Percentiles rank a stretch among this genome's conserved stretches.
These are phyloP conservation scores for Ormyrus thymus DNA, from an alignment of 2,888 invertebrate species.

Conservation along the genomic window DNA sequence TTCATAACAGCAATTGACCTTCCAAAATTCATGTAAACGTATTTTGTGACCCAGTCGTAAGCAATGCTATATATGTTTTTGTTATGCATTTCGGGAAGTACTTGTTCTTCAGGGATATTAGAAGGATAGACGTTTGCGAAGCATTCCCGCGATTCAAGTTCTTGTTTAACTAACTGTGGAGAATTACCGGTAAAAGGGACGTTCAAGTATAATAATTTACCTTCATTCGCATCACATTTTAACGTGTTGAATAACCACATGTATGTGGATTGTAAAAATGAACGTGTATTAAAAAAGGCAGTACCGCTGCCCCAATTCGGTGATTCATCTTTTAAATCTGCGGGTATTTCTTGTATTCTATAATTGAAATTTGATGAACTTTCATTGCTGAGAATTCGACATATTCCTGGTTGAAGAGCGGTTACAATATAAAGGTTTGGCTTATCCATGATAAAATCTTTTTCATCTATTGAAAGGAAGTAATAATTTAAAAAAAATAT, in stretches of 20 bases:
- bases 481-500: too few species aligned
- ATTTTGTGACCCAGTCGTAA: conserved; percentile 16
- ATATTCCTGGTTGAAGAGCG: not conserved
- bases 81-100: too few species aligned
- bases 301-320: too few species aligned
- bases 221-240: too few species aligned
- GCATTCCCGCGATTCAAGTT: not conserved
- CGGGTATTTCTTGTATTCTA: too few species aligned
- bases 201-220: too few species aligned
- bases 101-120: not conserved
- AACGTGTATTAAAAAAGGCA: too few species aligned
- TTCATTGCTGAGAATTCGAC: not conserved
- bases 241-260: too few species aligned
- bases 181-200: not conserved
- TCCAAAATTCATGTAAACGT: conserved; percentile 3
- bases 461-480: conserved; percentile 1
- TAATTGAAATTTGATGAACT: not conserved
- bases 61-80: not conserved
- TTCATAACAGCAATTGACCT: not conserved
- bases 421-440: conserved; percentile 31
- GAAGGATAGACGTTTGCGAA: not conserved
- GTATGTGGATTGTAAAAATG: too few species aligned
- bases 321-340: too few species aligned
- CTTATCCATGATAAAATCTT: not conserved
- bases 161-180: not conserved